These are phyloP conservation scores for Proisotoma minuta DNA, from an alignment of 2,888 invertebrate species.

Conservation along the genomic window DNA sequence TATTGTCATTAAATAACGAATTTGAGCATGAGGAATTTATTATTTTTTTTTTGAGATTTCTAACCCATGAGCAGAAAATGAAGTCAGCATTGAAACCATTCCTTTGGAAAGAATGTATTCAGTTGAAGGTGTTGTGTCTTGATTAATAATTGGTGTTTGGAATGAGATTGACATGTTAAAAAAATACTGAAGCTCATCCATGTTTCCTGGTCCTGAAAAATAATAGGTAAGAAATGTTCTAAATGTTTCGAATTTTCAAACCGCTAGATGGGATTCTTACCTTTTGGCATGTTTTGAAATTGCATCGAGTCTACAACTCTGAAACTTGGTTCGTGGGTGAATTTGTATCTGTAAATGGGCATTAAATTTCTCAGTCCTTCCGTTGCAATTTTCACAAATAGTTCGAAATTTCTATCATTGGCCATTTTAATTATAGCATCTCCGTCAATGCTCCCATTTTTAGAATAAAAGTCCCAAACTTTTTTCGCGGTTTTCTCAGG, in stretches of 20 bases:
- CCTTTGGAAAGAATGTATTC: slow-evolving; percentile 25
- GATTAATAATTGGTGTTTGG: slow-evolving; percentile 25
- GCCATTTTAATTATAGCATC: slow-evolving; percentile 17
- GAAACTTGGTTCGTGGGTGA: slow-evolving; percentile 21
- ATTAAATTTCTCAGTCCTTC: slow-evolving; percentile 22
- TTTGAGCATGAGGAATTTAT: background rate
- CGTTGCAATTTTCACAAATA: slow-evolving; percentile 2
- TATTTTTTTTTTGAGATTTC: background rate
- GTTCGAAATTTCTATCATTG: slow-evolving; percentile 28
- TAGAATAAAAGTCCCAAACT: slow-evolving; percentile 29
- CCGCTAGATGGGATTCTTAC: background rate
- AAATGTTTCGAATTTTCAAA: background rate
- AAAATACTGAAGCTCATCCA: slow-evolving; percentile 31
- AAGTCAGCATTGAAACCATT: slow-evolving; percentile 25
- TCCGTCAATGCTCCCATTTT: background rate
- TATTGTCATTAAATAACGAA: slow-evolving; percentile 10
- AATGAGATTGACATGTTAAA: slow-evolving; percentile 16
- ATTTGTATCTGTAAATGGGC: slow-evolving; percentile 26
- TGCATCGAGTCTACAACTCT: background rate
- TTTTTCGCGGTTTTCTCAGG: slow-evolving; percentile 23
- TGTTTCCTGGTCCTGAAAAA: slow-evolving; percentile 22
- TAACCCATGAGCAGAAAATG: slow-evolving; percentile 36
- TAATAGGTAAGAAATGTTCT: background rate
- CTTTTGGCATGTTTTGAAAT: background rate
- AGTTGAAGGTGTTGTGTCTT: slow-evolving; percentile 10